Percentiles rank a stretch among this genome's conserved stretches.
These are phyloP conservation scores for Neogale vison DNA, from an alignment of 2,113 vertebrate species.

Conservation along the genomic window DNA sequence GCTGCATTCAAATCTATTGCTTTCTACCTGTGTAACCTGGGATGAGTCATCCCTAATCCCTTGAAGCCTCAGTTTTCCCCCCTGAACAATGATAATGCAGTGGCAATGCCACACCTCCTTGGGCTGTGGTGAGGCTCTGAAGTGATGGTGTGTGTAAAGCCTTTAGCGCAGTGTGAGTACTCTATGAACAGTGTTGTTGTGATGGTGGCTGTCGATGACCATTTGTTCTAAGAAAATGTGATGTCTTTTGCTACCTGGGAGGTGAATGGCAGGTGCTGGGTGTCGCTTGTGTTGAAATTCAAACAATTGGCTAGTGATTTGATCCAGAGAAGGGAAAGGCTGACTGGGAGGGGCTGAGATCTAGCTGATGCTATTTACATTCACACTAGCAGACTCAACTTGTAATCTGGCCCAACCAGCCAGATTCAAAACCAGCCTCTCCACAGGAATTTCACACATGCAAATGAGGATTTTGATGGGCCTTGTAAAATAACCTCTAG, in stretches of 20 bases:
- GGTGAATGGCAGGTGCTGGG: not conserved
- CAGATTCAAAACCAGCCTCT: slow-evolving; percentile 61
- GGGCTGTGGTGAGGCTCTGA: not conserved
- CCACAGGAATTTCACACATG: slow-evolving; percentile 79
- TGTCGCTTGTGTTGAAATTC: not conserved
- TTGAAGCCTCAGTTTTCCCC: not conserved
- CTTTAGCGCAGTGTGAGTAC: not conserved
- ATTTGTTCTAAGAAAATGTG: slow-evolving; percentile 17
- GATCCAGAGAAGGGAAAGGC: not conserved
- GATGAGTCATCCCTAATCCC: not conserved
- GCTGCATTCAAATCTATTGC: not conserved
- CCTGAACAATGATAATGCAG: not conserved
- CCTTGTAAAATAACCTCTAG: slow-evolving; percentile 75
- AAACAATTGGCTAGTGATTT: not conserved
- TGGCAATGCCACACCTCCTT: not conserved
- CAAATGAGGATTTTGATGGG: slow-evolving; percentile 75
- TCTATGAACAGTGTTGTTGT: not conserved
- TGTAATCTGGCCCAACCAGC: slow-evolving; percentile 44
- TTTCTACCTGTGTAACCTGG: not conserved
- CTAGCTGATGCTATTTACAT: not conserved
- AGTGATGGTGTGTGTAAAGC: not conserved
- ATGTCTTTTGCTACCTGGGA: not conserved
- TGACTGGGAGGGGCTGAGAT: not conserved
- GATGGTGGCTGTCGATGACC: not conserved
- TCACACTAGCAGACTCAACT: slow-evolving; percentile 4